phyloP scores from a whole-genome alignment of 2,113 vertebrate genomes.

The Anser cygnoides region DNA sequence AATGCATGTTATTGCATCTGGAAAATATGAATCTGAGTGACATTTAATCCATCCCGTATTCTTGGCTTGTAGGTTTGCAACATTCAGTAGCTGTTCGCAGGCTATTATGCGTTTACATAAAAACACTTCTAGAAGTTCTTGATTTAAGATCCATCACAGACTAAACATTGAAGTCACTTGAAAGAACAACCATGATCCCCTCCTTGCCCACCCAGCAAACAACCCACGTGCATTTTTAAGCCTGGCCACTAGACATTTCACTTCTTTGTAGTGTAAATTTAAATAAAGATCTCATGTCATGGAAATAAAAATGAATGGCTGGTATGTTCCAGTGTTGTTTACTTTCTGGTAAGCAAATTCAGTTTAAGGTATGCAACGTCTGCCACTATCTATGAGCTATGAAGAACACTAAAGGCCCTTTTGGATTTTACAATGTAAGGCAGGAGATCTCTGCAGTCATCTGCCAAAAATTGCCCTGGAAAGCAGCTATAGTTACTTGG shows the following conservation, averaged over 20 bases:
- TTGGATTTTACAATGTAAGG: not conserved
- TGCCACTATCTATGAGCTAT: not conserved
- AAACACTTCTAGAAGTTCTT: not conserved
- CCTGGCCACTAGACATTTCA: not conserved
- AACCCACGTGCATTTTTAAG: accelerated
- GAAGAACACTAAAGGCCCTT: not conserved
- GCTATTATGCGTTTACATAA: not conserved
- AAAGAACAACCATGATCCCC: not conserved
- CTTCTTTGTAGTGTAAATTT: not conserved
- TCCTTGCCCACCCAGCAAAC: not conserved
- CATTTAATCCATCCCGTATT: not conserved
- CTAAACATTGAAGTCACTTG: not conserved
- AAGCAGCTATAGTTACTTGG: accelerated
- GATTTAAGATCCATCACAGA: not conserved
- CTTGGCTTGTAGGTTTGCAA: not conserved
- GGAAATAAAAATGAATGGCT: not conserved
- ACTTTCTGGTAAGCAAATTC: not conserved
- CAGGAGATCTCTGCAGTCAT: not conserved
- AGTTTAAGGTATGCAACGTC: not conserved
- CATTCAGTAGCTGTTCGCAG: not conserved
- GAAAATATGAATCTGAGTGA: not conserved
- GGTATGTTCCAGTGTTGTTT: not conserved
- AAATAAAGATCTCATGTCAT: not conserved
- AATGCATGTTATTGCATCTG: not conserved
- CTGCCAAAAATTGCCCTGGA: not conserved